Percentiles rank a stretch among this genome's conserved stretches.
Evolutionary conservation across 2,113 vertebrate genomes (phyloP).

Genomic region (Sterrhoptilus dennistouni): DNA sequence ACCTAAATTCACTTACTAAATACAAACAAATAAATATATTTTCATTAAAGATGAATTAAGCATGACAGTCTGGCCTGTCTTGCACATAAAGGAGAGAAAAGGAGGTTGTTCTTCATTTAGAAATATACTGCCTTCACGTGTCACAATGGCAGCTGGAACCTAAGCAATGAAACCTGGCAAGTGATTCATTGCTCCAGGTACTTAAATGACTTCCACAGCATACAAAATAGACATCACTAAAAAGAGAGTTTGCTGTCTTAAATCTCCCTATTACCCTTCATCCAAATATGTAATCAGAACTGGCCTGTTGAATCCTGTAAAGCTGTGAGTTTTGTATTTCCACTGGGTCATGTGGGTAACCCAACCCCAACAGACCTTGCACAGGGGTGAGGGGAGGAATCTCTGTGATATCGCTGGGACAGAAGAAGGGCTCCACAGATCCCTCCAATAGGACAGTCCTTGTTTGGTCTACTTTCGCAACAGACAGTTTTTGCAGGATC

Average conservation of each 20-base stretch:
- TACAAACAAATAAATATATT: neutral
- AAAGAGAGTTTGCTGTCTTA: neutral
- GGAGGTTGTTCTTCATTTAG: neutral
- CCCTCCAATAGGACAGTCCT: neutral
- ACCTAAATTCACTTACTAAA: slow-evolving; percentile 23
- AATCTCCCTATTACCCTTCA: neutral
- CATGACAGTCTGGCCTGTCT: neutral
- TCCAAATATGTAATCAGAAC: neutral
- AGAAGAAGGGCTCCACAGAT: neutral
- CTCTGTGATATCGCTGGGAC: neutral
- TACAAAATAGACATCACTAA: neutral
- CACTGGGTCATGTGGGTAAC: neutral
- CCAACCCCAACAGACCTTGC: neutral
- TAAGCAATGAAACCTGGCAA: neutral
- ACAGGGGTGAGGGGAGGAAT: neutral
- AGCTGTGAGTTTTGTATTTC: neutral
- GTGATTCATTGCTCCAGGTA: neutral
- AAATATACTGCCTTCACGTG: neutral
- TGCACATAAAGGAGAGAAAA: neutral
- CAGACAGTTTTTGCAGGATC: neutral
- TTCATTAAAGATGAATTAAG: slow-evolving; percentile 31
- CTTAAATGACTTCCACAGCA: neutral
- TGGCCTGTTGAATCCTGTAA: neutral
- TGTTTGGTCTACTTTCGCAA: neutral
- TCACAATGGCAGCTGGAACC: neutral